Evolutionary conservation across 2,113 vertebrate species (phyloP), one percentile per base, ranked within the genome.

Genomic region (Echinops telfairi): DNA sequence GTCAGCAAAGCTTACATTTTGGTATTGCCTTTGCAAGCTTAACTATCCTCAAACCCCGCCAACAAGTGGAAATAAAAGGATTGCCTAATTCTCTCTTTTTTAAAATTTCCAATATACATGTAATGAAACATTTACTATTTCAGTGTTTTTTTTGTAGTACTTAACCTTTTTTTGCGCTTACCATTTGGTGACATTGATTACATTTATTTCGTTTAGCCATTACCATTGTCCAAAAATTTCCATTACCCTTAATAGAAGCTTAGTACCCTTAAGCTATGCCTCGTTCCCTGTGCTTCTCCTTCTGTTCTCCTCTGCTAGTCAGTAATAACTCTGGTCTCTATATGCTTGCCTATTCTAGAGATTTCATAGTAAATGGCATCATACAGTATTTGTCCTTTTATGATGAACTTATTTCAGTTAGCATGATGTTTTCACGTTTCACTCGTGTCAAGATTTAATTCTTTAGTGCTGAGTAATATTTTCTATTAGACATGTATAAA

Each of bases 1-100:
- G 47, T 90, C 83, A 53, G 20, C 23, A 93, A n/a, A n/a, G 80
- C 16, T 31, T 62, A 33, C 83, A 90, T 88, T 91, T 91, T 76
- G 17, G 10, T 89, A 2, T 23, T 27, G 15, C 87, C 86, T 95
- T 91, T 77, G 4, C 47, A 92, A 2, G 23, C 15, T 0, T 81
- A 84, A 92, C 93, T 93, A 25, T 62, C 12, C 38, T 36, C 15
- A 85, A 53, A 53, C 0, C 57, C 7, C n/a, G 78, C n/a, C 36
- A 64, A n/a, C 76, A 95, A 60, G 6, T 23, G 71, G 12, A 93
- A 60, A 62, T 71, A 94, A 96, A 93, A 70, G 25, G 16, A 6
- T 78, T 29, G 14, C 25, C 94, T 83, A 22, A 17, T 20, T 78
- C 12, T 66, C 78, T 9, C 29, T 78, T 38, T 76, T 19, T 47